Evolutionary conservation across 2,797 vertebrate genomes (phyloP).

Genomic region (Pristis pectinata): DNA sequence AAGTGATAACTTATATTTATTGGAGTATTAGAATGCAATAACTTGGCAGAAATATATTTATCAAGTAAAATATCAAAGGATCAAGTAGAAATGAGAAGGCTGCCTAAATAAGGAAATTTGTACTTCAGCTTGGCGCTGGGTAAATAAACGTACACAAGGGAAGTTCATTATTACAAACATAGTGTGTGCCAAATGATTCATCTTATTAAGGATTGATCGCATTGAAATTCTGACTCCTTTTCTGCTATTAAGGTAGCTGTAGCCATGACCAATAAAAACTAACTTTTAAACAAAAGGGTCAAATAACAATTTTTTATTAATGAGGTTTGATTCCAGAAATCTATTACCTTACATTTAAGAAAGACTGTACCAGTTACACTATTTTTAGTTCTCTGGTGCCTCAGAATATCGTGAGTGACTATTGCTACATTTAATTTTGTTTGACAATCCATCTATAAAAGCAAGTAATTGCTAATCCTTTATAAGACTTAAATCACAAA

Average conservation of each 20-base stretch:
- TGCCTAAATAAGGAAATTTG: neutral
- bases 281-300: neutral
- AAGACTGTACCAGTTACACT: neutral
- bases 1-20: constrained; percentile 24
- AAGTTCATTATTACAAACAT: neutral
- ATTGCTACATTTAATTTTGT: neutral
- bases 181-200: neutral
- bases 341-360: neutral
- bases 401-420: neutral
- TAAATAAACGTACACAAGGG: neutral
- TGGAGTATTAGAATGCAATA: constrained; percentile 26
- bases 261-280: neutral
- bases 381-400: neutral
- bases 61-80: constrained; percentile 25
- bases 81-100: constrained; percentile 26
- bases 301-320: constrained; percentile 1
- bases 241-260: neutral
- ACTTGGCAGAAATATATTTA: neutral
- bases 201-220: constrained; percentile 6
- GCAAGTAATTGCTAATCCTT: neutral
- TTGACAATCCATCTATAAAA: neutral
- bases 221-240: neutral
- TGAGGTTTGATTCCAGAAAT: neutral
- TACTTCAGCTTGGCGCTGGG: neutral
- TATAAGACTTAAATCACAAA: neutral